phyloP scores from a whole-genome alignment of 2,888 invertebrate genomes.

The Drosophila macrospina region DNA sequence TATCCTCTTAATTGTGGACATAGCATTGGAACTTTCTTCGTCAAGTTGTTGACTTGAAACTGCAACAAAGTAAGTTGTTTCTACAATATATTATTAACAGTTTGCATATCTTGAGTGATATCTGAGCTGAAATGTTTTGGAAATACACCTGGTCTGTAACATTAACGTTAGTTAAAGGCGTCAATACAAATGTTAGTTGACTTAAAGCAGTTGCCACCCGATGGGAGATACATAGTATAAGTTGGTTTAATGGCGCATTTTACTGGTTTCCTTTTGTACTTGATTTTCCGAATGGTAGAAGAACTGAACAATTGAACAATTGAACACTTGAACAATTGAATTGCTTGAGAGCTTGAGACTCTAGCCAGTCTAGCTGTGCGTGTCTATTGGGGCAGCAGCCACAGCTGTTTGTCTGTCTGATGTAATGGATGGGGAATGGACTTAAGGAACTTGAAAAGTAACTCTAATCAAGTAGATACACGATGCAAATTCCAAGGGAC shows the following conservation, averaged over 20 bases:
- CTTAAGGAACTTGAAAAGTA: constrained; percentile 21
- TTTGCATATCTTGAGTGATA: background rate
- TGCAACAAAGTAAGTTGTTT: background rate
- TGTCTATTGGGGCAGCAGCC: background rate
- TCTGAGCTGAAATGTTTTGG: background rate
- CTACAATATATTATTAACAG: background rate
- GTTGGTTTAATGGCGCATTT: constrained; percentile 8
- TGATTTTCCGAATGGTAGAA: constrained; percentile 16
- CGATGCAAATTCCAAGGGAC: constrained; percentile 39
- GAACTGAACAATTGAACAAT: constrained; percentile 18
- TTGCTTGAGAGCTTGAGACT: constrained; percentile 14
- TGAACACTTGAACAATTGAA: constrained; percentile 22
- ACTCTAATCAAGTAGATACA: constrained; percentile 49
- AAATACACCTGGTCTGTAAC: background rate
- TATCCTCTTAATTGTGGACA: too few species aligned
- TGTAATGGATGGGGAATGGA: constrained; percentile 15
- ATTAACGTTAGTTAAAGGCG: background rate
- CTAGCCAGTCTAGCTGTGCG: constrained; percentile 24
- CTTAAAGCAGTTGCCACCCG: too few species aligned
- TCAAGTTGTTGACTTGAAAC: background rate
- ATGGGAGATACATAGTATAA: background rate
- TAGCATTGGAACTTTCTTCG: too few species aligned
- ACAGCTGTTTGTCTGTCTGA: constrained; percentile 19
- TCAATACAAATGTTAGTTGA: background rate
- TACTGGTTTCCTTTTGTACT: constrained; percentile 7